These are phyloP conservation scores for Typhlomys cinereus DNA, from an alignment of 2,113 vertebrate genomes.

Conservation along the genomic window DNA sequence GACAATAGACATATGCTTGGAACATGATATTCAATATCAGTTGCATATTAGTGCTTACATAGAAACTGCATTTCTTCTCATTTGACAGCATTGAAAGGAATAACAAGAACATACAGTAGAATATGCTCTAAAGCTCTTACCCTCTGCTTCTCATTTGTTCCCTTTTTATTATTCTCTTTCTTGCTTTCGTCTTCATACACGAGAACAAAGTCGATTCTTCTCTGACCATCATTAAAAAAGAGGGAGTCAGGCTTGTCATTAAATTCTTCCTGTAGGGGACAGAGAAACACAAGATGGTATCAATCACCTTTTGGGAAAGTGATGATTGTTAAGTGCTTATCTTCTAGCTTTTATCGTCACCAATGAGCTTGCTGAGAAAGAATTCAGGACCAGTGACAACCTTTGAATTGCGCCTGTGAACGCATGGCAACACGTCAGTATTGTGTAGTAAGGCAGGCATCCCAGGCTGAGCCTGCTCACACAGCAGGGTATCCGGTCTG, in stretches of 20 bases:
- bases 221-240: constrained; percentile 92
- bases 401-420: background rate
- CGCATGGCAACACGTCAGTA: background rate
- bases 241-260: constrained; percentile 90
- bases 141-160: constrained; percentile 83
- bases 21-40: background rate
- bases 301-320: rapidly evolving
- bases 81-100: background rate
- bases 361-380: background rate
- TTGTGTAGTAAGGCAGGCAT: background rate
- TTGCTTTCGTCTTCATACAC: constrained; percentile 94
- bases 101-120: background rate
- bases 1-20: background rate
- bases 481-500: background rate
- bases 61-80: background rate
- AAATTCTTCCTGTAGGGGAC: constrained; percentile 89
- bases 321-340: background rate
- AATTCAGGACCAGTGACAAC: background rate
- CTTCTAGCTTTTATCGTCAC: background rate
- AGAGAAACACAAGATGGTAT: constrained; percentile 9
- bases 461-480: background rate
- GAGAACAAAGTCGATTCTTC: constrained; percentile 94
- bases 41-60: constrained; percentile 10
- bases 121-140: constrained; percentile 80
- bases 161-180: constrained; percentile 89